A percentile compares a stretch with the other conserved stretches of the same genome.
phyloP scores from a whole-genome alignment of 2,113 vertebrate species.

The Dermatemys mawii region DNA sequence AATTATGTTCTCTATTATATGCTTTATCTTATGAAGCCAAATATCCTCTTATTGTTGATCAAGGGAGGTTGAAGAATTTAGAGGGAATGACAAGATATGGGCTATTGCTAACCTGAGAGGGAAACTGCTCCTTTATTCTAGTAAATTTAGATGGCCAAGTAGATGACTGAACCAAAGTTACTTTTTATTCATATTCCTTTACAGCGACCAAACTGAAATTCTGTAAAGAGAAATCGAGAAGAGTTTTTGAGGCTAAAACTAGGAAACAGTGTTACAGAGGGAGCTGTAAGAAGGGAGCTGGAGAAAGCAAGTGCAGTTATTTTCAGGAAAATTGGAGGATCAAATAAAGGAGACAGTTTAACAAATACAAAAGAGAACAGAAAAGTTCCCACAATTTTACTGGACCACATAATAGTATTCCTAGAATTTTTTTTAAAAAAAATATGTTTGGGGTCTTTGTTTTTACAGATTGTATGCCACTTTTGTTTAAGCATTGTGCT shows the following conservation, averaged over 20 bases:
- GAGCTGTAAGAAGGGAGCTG: conserved; percentile 72
- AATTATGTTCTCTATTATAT: conserved; percentile 94
- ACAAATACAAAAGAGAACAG: conserved; percentile 72
- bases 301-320: conserved; percentile 64
- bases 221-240: conserved; percentile 64
- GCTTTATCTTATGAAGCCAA: conserved; percentile 98
- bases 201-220: conserved; percentile 88
- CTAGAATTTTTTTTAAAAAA: conserved; percentile 56
- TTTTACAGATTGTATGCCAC: conserved; percentile 83
- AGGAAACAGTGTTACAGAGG: conserved; percentile 76
- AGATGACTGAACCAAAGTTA: conserved; percentile 90
- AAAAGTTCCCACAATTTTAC: conserved; percentile 82
- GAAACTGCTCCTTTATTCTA: conserved; percentile 81
- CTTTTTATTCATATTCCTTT: conserved; percentile 81
- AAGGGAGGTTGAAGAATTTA: conserved; percentile 82
- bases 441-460: conserved; percentile 49
- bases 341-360: conserved; percentile 69
- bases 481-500: conserved; percentile 79
- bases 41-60: conserved; percentile 93
- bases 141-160: conserved; percentile 79
- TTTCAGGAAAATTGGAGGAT: conserved; percentile 41
- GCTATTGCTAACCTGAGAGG: conserved; percentile 80
- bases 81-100: conserved; percentile 78
- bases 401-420: conserved; percentile 81
- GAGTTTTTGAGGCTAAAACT: conserved; percentile 73